phyloP scores from a whole-genome alignment of 2,888 invertebrate species.

The Heliconius charithonia region DNA sequence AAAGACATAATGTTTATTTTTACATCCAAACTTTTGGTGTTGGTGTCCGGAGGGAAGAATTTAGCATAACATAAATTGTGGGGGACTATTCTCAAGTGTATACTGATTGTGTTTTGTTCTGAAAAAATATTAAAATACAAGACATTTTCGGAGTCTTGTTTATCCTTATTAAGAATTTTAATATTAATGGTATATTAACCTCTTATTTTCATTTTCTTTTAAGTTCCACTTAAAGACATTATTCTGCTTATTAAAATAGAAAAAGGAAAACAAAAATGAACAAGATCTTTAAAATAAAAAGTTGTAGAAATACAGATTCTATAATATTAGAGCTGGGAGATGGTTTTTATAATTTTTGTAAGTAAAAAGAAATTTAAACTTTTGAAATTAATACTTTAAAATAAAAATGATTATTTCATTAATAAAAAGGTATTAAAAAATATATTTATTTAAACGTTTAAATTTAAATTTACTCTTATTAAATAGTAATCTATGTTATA shows the following conservation, averaged over 20 bases:
- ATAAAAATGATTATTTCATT: too few species aligned
- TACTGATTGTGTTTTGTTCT: slow-evolving; percentile 8
- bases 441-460: too few species aligned
- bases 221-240: background rate
- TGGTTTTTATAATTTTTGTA: background rate
- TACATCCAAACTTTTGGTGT: slow-evolving; percentile 36
- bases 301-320: background rate
- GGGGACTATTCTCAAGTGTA: slow-evolving; percentile 19
- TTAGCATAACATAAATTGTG: slow-evolving; percentile 11
- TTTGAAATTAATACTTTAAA: too few species aligned
- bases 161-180: slow-evolving; percentile 5
- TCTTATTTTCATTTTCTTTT: background rate
- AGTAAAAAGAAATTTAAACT: background rate
- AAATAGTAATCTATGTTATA: too few species aligned
- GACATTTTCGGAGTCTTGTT: background rate
- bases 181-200: background rate
- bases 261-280: background rate
- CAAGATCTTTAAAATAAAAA: too few species aligned
- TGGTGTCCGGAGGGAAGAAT: slow-evolving; percentile 25
- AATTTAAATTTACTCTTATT: too few species aligned
- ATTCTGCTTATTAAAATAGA: background rate
- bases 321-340: background rate
- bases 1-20: slow-evolving; percentile 40
- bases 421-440: too few species aligned
- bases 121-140: slow-evolving; percentile 12